Percentiles rank a stretch among this genome's conserved stretches.
phyloP scores from a whole-genome alignment of 2,888 invertebrate species.

The Neoaliturus tenellus region DNA sequence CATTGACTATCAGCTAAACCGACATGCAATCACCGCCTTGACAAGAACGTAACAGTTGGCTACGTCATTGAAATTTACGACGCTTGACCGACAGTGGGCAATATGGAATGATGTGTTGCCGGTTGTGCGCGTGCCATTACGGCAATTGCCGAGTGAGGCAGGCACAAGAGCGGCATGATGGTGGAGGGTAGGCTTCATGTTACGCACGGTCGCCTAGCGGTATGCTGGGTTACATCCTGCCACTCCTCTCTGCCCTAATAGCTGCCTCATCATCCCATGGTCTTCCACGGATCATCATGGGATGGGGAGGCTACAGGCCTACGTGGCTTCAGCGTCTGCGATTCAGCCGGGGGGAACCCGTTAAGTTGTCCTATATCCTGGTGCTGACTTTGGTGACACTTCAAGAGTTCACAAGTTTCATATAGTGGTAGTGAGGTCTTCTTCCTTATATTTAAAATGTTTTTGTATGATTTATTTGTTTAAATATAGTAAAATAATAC shows the following conservation, averaged over 20 bases:
- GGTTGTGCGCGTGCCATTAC: neutral
- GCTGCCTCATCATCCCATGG: neutral
- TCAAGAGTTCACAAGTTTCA: no score
- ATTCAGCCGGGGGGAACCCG: no score
- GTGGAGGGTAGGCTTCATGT: neutral
- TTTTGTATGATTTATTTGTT: no score
- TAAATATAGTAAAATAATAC: no score
- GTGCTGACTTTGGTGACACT: no score
- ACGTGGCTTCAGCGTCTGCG: no score
- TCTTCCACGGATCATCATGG: neutral
- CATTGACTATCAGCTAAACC: neutral
- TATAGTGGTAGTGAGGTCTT: no score
- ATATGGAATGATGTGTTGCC: neutral
- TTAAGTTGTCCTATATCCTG: no score
- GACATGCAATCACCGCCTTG: neutral
- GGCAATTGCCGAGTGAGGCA: neutral
- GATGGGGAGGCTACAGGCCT: neutral
- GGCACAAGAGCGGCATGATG: neutral
- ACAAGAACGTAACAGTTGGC: neutral
- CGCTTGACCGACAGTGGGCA: neutral
- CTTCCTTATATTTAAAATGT: no score
- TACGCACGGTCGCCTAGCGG: slow-evolving; percentile 23
- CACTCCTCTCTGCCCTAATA: neutral
- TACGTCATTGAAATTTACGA: slow-evolving; percentile 1
- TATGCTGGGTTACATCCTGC: neutral